Conservation (phyloP, 2,888 invertebrate species). For the Ceraclea dissimilis region DNA sequence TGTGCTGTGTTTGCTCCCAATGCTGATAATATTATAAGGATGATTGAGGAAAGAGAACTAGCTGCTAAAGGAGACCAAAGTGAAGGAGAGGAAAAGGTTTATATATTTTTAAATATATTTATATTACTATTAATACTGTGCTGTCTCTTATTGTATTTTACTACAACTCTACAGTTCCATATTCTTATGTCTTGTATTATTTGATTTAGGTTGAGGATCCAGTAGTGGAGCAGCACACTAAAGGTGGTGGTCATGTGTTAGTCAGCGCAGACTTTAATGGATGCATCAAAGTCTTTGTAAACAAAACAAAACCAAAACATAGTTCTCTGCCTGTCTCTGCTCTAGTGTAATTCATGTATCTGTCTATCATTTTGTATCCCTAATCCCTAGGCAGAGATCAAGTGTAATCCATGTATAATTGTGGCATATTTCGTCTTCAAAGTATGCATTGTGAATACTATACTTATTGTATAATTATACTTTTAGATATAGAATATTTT, state of each 20-base stretch:
- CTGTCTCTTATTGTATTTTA: too few relatives aligned
- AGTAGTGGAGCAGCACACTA: constrained; percentile 68
- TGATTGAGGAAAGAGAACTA: constrained; percentile 53
- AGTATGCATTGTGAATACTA: too few relatives aligned
- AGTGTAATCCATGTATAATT: too few relatives aligned
- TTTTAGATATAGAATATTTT: too few relatives aligned
- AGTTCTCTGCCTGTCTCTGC: constrained; percentile 87
- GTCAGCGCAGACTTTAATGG: constrained; percentile 97
- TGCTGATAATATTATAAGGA: constrained; percentile 81
- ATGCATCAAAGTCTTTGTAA: constrained; percentile 91
- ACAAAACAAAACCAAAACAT: constrained; percentile 88
- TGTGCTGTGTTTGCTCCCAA: constrained; percentile 97
- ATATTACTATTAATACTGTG: too few relatives aligned
- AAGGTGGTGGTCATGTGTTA: constrained; percentile 83
- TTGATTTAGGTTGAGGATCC: constrained; percentile 50
- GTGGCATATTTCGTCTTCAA: too few relatives aligned
- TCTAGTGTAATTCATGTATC: constrained; percentile 53
- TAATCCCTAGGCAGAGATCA: too few relatives aligned
- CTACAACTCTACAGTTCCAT: too few relatives aligned
- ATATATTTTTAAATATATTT: too few relatives aligned
- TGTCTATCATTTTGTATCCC: too few relatives aligned
- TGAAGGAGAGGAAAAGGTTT: constrained; percentile 36
- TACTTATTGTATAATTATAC: too few relatives aligned
- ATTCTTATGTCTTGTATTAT: background rate
- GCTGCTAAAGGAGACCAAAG: constrained; percentile 28